These are phyloP conservation scores for Hirudinaria manillensis DNA, from an alignment of 2,888 invertebrate species.

Conservation along the genomic window DNA sequence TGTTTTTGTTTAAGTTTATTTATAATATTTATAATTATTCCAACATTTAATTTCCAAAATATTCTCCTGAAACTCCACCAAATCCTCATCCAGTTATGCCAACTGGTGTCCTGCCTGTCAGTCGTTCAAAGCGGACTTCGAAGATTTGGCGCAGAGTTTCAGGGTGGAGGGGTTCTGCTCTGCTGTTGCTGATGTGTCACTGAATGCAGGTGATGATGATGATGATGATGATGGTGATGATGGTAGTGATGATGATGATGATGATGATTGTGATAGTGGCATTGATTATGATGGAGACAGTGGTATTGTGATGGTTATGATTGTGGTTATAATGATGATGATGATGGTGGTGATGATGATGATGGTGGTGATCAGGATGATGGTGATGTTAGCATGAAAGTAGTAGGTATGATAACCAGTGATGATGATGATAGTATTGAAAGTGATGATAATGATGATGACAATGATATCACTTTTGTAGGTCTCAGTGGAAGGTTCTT, in stretches of 20 bases:
- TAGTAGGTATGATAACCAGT: too few relatives aligned
- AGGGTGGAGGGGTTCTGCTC: slow-evolving; percentile 71
- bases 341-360: slow-evolving; percentile 23
- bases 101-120: slow-evolving; percentile 99
- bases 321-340: slow-evolving; percentile 42
- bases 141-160: slow-evolving; percentile 70
- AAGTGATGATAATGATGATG: slow-evolving; percentile 21
- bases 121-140: slow-evolving; percentile 79
- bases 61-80: too few relatives aligned
- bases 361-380: slow-evolving; percentile 42
- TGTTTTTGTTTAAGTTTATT: too few relatives aligned
- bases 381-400: slow-evolving; percentile 23
- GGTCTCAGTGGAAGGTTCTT: slow-evolving; percentile 93
- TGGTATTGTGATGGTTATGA: slow-evolving; percentile 24
- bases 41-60: too few relatives aligned
- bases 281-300: slow-evolving; percentile 14
- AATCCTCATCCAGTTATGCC: slow-evolving; percentile 71
- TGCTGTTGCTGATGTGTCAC: slow-evolving; percentile 87
- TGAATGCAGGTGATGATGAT: slow-evolving; percentile 63
- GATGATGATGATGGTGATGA: slow-evolving; percentile 29
- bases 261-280: slow-evolving; percentile 25
- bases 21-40: too few relatives aligned
- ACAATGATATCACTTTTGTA: slow-evolving; percentile 39
- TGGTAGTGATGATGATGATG: slow-evolving; percentile 30
- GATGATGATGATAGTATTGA: slow-evolving; percentile 28